Evolutionary conservation across 2,113 vertebrate species (phyloP), one percentile per base, ranked within the genome.

Genomic region (Speoplatyrhinus poulsoni): DNA sequence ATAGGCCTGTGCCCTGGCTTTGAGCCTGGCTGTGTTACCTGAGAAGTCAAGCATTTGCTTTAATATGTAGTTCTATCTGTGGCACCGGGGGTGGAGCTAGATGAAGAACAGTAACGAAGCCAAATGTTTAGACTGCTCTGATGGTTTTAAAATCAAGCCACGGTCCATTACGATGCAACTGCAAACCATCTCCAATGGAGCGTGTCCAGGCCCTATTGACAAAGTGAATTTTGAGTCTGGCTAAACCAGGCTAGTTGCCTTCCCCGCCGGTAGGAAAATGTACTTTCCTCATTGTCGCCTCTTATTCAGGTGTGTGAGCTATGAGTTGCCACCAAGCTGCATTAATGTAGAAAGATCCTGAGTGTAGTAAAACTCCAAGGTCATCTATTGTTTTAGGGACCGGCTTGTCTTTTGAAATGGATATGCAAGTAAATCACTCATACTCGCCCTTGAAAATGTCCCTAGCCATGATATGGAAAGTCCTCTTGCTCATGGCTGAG

Each of bases 251-350:
- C 26, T 26, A 26, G 26, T 26, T 26, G 26, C 26, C 26, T 59
- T 60, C 60, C 17, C n/a, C 32, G 66, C 61, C 79, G 79, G 73
- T 73, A 69, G 60, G 69, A 36, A 63, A 85, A 82, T 77, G 10
- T 66, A 62, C 19, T 62, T 72, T 65, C 48, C 62, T 73, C 59
- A 36, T 70, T 72, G 73, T 62, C 54, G 46, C 46, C 71, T 73
- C 55, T 56, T 61, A 17, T 59, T 72, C 36, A 82, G 79, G 36
- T 76, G 62, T 10, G 33, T 68, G 60, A 73, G 57, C 66, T 52
- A 3, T n/a, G 6, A 46, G 55, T 66, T 15, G 15, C 33, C 65
- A 47, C 65, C 16, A 17, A 64, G 11, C 60, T 33, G 26, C 54
- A 54, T 67, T 60, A 36, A 41, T 57, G 26, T 11, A 48, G 17